A percentile compares a stretch with the other conserved stretches of the same genome.
phyloP scores from a whole-genome alignment of 2,888 invertebrate genomes.

The Tetranychus piercei region DNA sequence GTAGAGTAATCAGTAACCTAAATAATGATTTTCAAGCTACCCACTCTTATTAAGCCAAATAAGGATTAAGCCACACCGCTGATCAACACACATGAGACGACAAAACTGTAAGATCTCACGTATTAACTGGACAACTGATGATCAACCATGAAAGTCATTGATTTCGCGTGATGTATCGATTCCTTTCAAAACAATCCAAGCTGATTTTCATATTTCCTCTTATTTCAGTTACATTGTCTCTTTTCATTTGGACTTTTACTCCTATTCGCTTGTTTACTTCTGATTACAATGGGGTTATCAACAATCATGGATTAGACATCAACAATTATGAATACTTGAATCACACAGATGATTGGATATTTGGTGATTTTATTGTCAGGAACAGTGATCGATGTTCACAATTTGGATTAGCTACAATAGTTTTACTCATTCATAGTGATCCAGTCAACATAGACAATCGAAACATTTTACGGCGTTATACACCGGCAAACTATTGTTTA shows the following conservation, averaged over 20 bases:
- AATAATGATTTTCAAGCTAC: background rate
- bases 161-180: background rate
- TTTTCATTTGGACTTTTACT: background rate
- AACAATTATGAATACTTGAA: background rate
- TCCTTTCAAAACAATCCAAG: background rate
- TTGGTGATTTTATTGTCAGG: background rate
- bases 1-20: background rate
- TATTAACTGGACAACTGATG: background rate
- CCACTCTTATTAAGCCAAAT: background rate
- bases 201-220: background rate
- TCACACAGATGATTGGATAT: background rate
- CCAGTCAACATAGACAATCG: constrained; percentile 47
- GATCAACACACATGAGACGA: background rate
- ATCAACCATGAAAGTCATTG: background rate
- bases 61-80: background rate
- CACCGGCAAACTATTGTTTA: constrained; percentile 38
- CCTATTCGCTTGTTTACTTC: background rate
- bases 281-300: background rate
- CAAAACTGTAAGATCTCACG: background rate
- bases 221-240: background rate
- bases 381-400: background rate
- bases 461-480: constrained; percentile 53
- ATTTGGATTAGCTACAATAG: constrained; percentile 30
- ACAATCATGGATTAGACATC: background rate
- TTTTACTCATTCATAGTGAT: constrained; percentile 50